Base-by-base conservation (phyloP, 2,113 vertebrate genomes). In the Larimichthys polyactis region DNA sequence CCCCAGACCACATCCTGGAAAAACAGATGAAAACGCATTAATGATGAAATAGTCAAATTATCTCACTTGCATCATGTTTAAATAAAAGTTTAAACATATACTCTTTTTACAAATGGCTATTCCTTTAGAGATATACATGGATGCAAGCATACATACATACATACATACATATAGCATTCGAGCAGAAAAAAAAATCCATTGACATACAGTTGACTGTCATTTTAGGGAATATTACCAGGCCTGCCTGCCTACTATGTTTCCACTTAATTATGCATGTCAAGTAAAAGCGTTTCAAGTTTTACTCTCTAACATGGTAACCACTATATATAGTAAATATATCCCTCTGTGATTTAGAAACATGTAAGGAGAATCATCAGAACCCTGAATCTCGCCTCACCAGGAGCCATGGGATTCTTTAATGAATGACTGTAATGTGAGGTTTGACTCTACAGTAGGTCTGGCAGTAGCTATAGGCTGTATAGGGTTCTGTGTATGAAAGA, bases 1-100 rank as follows among this genome's bases (percentile, higher is more conserved):
- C 98, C 98, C 98, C 98, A 99, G 62, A 99, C 97, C 58, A 99
- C 97, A 86, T 99, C 98, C 98, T 99, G 87, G 36, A 94, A 95
- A 90, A 59, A 71, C 70, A 74, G 57, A 69, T 3, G 3, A 15
- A 73, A 59, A 58, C 11, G 2, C 0, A 52, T 69, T 16, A 62
- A 58, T 49, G 5, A 22, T 54, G 3, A 44, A 29, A 27, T 5
- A 24, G 11, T 62, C 16, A 76, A 49, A 67, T n/a, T 40, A 40
- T 8, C 36, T 40, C 7, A 40, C 36, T 2, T 52, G 20, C 12
- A 60, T 65, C 27, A 60, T 17, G 43, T 57, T 57, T 24, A 6
- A 24, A 24, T 57, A 22, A 22, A 55, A 55, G 22, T 55, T 4
- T 22, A 57, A 24, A 24, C 1, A 55, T 55, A 55, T 10, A 24